These are phyloP conservation scores for Drosophila mulleri DNA, from an alignment of 2,888 invertebrate species.

Conservation along the genomic window DNA sequence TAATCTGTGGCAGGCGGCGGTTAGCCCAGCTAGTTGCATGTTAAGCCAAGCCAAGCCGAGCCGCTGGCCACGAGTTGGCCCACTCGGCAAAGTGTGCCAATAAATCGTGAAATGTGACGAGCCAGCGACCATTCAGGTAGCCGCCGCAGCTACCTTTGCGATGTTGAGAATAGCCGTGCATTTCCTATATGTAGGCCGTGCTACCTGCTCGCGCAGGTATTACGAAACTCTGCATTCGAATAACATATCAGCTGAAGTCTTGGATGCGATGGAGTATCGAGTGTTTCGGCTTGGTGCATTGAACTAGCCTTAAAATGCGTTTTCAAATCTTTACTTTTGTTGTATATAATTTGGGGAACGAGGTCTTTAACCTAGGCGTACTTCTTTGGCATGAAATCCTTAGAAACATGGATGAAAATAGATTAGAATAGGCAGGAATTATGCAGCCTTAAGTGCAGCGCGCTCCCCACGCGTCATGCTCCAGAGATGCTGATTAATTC, in stretches of 20 bases:
- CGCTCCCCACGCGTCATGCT: constrained; percentile 40
- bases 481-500: constrained; percentile 61
- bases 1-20: constrained; percentile 51
- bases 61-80: constrained; percentile 56
- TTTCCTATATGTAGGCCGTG: not conserved
- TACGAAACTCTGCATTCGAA: not conserved
- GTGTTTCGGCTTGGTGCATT: constrained; percentile 23
- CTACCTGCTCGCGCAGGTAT: not conserved
- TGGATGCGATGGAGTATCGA: not conserved
- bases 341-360: constrained; percentile 3
- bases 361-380: constrained; percentile 68
- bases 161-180: not conserved
- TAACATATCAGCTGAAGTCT: not conserved
- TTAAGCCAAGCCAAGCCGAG: constrained; percentile 8
- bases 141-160: not conserved
- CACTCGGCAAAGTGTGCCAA: constrained; percentile 74
- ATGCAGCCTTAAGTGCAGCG: constrained; percentile 20
- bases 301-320: constrained; percentile 31
- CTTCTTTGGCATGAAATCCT: constrained; percentile 54
- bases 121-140: constrained; percentile 17
- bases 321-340: not conserved
- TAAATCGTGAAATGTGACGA: constrained; percentile 75
- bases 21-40: constrained; percentile 4
- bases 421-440: constrained; percentile 28
- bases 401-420: constrained; percentile 51